Percentiles rank a stretch among this genome's conserved stretches.
Evolutionary conservation across 2,113 vertebrate species (phyloP).

Genomic region (Xyrauchen texanus): DNA sequence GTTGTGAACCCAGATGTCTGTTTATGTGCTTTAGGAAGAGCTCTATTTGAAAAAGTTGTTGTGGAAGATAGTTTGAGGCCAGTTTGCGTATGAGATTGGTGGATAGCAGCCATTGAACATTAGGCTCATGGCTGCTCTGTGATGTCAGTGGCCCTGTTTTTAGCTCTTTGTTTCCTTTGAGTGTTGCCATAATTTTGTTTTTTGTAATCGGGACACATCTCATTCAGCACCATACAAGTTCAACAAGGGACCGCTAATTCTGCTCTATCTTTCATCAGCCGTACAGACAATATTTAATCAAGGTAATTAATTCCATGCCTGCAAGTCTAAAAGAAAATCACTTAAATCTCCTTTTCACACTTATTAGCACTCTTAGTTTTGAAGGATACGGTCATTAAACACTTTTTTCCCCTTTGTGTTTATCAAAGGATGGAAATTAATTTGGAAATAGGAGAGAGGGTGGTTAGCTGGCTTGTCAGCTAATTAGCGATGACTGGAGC

Average conservation of each 20-base stretch:
- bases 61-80: constrained; percentile 1
- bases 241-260: constrained; percentile 57
- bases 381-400: constrained; percentile 70
- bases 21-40: background rate
- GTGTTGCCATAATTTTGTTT: constrained; percentile 34
- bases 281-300: constrained; percentile 75
- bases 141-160: constrained; percentile 40
- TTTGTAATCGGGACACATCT: constrained; percentile 55
- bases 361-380: constrained; percentile 68
- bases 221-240: constrained; percentile 50
- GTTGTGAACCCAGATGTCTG: background rate
- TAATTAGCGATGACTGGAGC: constrained; percentile 19
- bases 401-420: constrained; percentile 46
- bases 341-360: constrained; percentile 68
- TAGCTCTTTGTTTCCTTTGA: constrained; percentile 49
- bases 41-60: background rate
- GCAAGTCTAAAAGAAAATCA: constrained; percentile 69
- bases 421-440: constrained; percentile 56
- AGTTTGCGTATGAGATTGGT: background rate
- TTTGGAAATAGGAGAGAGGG: constrained; percentile 38
- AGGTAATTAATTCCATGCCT: constrained; percentile 72
- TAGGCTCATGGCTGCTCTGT: background rate
- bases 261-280: constrained; percentile 54
- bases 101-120: background rate
- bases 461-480: constrained; percentile 40